Conservation (phyloP, 2,888 invertebrate species). For the Drosophila greeni region DNA sequence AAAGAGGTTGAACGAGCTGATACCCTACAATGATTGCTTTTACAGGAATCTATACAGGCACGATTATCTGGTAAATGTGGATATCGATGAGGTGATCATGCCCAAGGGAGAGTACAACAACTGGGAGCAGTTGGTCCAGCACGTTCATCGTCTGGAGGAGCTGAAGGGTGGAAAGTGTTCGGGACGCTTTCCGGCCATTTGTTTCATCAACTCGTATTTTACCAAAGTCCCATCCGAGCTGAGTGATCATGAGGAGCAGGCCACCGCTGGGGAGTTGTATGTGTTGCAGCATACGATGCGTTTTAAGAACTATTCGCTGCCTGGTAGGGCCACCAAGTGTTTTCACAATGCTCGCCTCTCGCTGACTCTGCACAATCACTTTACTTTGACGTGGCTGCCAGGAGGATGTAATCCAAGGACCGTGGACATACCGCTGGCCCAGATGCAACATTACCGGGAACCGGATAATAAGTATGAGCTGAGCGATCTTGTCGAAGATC, state of each 20-base stretch:
- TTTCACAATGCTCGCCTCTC: conserved; percentile 93
- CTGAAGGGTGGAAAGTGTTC: neutral
- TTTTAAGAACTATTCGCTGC: conserved; percentile 90
- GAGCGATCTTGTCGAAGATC: conserved; percentile 50
- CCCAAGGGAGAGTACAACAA: conserved; percentile 79
- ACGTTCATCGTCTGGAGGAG: neutral
- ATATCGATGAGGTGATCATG: conserved; percentile 95
- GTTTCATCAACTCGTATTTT: conserved; percentile 92
- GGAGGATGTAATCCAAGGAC: conserved; percentile 40
- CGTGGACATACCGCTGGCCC: conserved; percentile 50
- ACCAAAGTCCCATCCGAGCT: conserved; percentile 81
- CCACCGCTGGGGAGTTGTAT: conserved; percentile 81
- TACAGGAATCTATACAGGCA: conserved; percentile 93
- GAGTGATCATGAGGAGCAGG: conserved; percentile 53
- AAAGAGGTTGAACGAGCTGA: conserved; percentile 93
- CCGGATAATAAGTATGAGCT: conserved; percentile 42
- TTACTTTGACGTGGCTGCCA: conserved; percentile 88
- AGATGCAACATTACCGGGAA: conserved; percentile 65
- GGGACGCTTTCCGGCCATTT: conserved; percentile 81
- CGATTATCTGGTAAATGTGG: conserved; percentile 89
- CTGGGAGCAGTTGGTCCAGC: conserved; percentile 80
- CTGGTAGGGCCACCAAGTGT: conserved; percentile 92
- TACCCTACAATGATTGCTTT: conserved; percentile 96
- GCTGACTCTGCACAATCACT: conserved; percentile 92
- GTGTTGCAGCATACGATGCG: conserved; percentile 93